Conservation (phyloP, 23 tunicate species). For the Styela clava region DNA sequence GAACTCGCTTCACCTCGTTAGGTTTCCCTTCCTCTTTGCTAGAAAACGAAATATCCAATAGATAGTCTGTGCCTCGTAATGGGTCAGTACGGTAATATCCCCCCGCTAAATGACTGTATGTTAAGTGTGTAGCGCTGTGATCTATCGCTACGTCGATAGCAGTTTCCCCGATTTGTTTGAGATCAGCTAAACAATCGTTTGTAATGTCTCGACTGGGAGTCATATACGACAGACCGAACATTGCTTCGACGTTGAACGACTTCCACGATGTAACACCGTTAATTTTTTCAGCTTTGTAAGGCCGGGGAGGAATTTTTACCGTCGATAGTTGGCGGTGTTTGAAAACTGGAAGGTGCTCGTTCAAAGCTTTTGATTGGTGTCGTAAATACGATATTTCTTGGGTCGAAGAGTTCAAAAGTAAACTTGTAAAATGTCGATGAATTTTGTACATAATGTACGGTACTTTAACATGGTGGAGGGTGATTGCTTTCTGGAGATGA, state of each 20-base stretch:
- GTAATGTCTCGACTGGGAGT: slow-evolving; percentile 62
- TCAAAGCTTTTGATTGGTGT: slow-evolving; percentile 8
- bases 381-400: slow-evolving; percentile 22
- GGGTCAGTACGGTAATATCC: slow-evolving; percentile 61
- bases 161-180: slow-evolving; percentile 83
- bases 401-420: slow-evolving; percentile 38
- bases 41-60: slow-evolving; percentile 52
- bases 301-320: slow-evolving; percentile 6
- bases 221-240: slow-evolving; percentile 32
- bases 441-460: slow-evolving; percentile 87
- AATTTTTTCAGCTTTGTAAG: slow-evolving; percentile 27
- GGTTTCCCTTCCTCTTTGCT: slow-evolving; percentile 38
- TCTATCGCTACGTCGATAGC: slow-evolving; percentile 63
- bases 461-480: slow-evolving; percentile 77
- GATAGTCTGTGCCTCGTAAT: slow-evolving; percentile 65
- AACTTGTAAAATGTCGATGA: slow-evolving; percentile 70
- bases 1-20: slow-evolving; percentile 53
- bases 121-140: slow-evolving; percentile 28
- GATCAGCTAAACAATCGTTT: slow-evolving; percentile 76
- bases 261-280: slow-evolving; percentile 46
- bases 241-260: slow-evolving; percentile 47
- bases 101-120: slow-evolving; percentile 74
- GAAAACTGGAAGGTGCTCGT: slow-evolving; percentile 6
- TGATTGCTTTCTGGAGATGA: slow-evolving; percentile 67
- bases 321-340: slow-evolving; percentile 1